phyloP scores from a whole-genome alignment of 2,888 invertebrate species.

The Tenthredo scrophulariae region DNA sequence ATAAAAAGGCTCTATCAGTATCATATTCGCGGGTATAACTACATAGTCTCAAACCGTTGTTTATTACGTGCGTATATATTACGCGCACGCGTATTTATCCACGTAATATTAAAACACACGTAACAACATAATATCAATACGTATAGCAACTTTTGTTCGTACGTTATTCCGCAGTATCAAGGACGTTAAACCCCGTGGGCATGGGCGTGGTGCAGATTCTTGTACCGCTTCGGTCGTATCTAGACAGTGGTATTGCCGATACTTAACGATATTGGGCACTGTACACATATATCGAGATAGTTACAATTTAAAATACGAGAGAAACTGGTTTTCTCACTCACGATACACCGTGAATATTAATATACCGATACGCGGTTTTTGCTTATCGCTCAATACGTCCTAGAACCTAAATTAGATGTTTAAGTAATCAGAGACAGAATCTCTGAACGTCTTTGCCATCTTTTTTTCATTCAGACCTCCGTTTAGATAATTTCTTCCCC shows the following conservation, averaged over 20 bases:
- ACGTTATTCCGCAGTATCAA: constrained; percentile 38
- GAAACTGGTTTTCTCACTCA: background rate
- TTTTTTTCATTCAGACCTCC: background rate
- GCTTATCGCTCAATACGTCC: background rate
- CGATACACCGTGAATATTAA: background rate
- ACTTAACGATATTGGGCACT: background rate
- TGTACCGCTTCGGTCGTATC: background rate
- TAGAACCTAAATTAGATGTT: background rate
- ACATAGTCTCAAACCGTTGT: background rate
- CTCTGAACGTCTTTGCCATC: background rate
- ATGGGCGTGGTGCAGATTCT: constrained; percentile 51
- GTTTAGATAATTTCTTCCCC: background rate
- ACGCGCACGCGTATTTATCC: background rate
- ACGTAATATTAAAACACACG: constrained; percentile 9
- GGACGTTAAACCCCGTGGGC: constrained; percentile 50
- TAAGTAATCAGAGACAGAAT: background rate
- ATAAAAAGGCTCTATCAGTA: constrained; percentile 22
- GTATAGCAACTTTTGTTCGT: constrained; percentile 32
- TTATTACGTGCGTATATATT: background rate
- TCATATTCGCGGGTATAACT: constrained; percentile 1
- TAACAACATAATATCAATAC: background rate
- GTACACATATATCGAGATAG: background rate
- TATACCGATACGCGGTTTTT: background rate
- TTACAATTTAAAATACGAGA: background rate
- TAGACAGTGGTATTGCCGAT: background rate